Evolutionary conservation across 2,888 invertebrate species (phyloP).

Genomic region (Rhynchonema sp.): DNA sequence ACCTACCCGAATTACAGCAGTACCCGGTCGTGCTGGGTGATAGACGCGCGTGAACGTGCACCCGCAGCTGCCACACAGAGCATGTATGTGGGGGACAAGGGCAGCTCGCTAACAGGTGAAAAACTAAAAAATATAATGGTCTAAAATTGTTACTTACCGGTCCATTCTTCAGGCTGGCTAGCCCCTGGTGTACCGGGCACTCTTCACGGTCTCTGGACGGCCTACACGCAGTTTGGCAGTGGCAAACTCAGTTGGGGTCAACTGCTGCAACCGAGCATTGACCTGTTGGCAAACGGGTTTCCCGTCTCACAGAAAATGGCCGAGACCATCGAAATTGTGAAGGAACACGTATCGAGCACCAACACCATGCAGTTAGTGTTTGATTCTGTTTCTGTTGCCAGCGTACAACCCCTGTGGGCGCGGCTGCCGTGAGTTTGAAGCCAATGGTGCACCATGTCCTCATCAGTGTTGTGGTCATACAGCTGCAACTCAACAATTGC

Average conservation of each 20-base stretch:
- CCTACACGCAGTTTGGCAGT: conserved; percentile 15
- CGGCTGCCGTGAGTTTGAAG: too few species aligned
- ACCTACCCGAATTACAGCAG: conserved; percentile 10
- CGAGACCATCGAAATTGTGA: background rate
- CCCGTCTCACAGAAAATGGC: background rate
- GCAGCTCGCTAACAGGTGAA: too few species aligned
- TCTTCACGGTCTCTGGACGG: conserved; percentile 19
- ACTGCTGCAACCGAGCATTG: background rate
- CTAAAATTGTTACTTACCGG: background rate
- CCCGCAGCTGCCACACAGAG: conserved; percentile 43
- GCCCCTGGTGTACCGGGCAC: conserved; percentile 24
- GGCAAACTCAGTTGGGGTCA: background rate
- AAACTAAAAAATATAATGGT: background rate
- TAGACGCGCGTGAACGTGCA: conserved; percentile 34
- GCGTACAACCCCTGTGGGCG: too few species aligned
- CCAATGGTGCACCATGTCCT: too few species aligned
- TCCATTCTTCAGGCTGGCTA: conserved; percentile 16
- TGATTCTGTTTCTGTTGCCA: too few species aligned
- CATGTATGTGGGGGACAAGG: too few species aligned
- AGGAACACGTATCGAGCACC: background rate
- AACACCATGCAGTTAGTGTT: too few species aligned
- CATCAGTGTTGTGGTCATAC: too few species aligned
- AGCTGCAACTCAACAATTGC: too few species aligned
- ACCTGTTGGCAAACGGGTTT: background rate
- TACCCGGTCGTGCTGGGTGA: conserved; percentile 14